These are phyloP conservation scores for Adelosebastes latens DNA, from an alignment of 2,797 vertebrate genomes.

Conservation along the genomic window DNA sequence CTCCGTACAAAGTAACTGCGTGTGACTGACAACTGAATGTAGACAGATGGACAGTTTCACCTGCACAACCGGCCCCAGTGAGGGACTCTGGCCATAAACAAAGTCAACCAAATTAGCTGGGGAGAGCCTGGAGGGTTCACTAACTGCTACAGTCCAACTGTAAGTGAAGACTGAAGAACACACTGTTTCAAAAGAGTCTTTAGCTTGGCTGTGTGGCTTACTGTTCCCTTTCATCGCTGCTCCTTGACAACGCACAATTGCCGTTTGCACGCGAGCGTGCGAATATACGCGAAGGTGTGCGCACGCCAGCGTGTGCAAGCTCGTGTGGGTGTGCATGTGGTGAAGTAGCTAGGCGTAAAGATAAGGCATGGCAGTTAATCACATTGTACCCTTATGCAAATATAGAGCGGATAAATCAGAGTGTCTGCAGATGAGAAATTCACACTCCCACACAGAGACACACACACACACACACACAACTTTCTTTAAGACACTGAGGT, in stretches of 20 bases:
- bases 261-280: not conserved
- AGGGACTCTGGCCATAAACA: slow-evolving; percentile 56
- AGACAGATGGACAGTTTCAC: slow-evolving; percentile 63
- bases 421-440: slow-evolving; percentile 59
- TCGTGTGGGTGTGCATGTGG: slow-evolving; percentile 16
- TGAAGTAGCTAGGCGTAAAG: slow-evolving; percentile 47
- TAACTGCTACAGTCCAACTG: slow-evolving; percentile 45
- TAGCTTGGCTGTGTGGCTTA: slow-evolving; percentile 35
- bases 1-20: slow-evolving; percentile 44
- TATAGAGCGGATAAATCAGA: slow-evolving; percentile 63
- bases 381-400: slow-evolving; percentile 74
- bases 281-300: not conserved
- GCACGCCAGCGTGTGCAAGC: not conserved
- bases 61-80: slow-evolving; percentile 30
- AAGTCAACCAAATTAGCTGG: slow-evolving; percentile 51
- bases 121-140: slow-evolving; percentile 44
- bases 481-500: slow-evolving; percentile 35
- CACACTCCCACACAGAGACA: slow-evolving; percentile 31
- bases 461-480: not conserved
- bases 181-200: slow-evolving; percentile 36
- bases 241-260: slow-evolving; percentile 17
- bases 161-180: slow-evolving; percentile 39
- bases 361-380: slow-evolving; percentile 74
- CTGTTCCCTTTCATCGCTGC: slow-evolving; percentile 47
- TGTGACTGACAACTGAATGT: slow-evolving; percentile 64